Percentiles rank a stretch among this genome's conserved stretches.
Evolutionary conservation across 2,888 invertebrate genomes (phyloP).

Genomic region (Cetonia aurata): DNA sequence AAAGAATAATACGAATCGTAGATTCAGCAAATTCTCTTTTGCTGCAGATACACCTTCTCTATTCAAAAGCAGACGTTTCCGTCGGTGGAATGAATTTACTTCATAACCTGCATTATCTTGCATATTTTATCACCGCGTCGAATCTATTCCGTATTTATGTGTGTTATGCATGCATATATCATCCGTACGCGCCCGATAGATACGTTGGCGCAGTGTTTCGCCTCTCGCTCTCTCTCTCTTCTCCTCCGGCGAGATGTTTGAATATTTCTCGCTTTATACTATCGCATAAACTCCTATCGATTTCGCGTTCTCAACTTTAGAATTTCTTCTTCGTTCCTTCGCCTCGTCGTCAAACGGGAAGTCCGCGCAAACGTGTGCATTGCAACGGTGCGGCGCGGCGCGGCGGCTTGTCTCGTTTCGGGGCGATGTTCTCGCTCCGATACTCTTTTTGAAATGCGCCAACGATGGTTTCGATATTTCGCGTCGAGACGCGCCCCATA

Average conservation of each 20-base stretch:
- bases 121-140: slow-evolving; percentile 29
- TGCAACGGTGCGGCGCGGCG: neutral
- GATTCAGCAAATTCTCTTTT: too few species aligned
- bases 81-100: slow-evolving; percentile 25
- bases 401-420: neutral
- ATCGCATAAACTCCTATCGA: slow-evolving; percentile 29
- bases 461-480: slow-evolving; percentile 19
- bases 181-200: neutral
- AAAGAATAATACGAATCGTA: too few species aligned
- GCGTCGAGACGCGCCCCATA: neutral
- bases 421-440: slow-evolving; percentile 23
- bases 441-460: slow-evolving; percentile 25
- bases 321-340: slow-evolving; percentile 3
- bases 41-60: too few species aligned
- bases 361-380: neutral
- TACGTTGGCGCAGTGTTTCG: neutral
- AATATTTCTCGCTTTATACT: slow-evolving; percentile 26
- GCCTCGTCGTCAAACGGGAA: slow-evolving; percentile 7
- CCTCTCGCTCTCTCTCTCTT: neutral
- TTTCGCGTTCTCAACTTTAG: slow-evolving; percentile 10
- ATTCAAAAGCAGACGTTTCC: neutral
- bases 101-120: slow-evolving; percentile 36
- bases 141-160: slow-evolving; percentile 13
- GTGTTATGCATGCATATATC: neutral
- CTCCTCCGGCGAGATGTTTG: slow-evolving; percentile 5